Evolutionary conservation across 2,113 vertebrate genomes (phyloP).

Genomic region (Protomyctophum bolini): DNA sequence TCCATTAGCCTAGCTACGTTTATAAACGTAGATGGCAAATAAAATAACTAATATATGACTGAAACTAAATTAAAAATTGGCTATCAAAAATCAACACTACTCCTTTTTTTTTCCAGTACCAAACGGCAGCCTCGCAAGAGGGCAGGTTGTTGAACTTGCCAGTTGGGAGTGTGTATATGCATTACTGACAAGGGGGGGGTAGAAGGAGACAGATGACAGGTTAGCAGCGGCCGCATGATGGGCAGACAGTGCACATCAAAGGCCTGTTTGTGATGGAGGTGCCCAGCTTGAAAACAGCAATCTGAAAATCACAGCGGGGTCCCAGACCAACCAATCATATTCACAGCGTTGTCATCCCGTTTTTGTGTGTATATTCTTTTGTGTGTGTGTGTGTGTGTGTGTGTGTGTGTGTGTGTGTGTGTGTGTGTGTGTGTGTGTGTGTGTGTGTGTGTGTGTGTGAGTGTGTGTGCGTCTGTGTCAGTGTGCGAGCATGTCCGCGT

Average conservation of each 20-base stretch:
- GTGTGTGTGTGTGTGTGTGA: background rate
- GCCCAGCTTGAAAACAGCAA: constrained; percentile 53
- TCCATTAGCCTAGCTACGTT: too few species aligned
- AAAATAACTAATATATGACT: too few species aligned
- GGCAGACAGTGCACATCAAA: constrained; percentile 18
- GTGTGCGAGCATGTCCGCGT: background rate
- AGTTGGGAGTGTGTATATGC: background rate
- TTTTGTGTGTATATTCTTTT: background rate
- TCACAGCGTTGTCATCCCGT: constrained; percentile 12
- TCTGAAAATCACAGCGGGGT: constrained; percentile 54
- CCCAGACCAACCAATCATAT: constrained; percentile 18
- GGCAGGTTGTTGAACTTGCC: too few species aligned
- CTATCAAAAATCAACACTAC: too few species aligned
- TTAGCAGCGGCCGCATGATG: background rate
- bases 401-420: background rate
- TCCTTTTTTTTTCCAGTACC: too few species aligned
- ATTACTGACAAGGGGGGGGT: background rate
- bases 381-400: background rate
- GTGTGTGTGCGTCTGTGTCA: background rate
- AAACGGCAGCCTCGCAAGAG: too few species aligned
- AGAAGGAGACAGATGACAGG: background rate
- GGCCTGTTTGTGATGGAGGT: constrained; percentile 44
- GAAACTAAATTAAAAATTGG: too few species aligned
- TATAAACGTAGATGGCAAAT: too few species aligned
- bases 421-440: background rate